Evolutionary conservation across 92 coral and sea anemone genomes (phyloP).

Genomic region (Plumapathes pennacea): DNA sequence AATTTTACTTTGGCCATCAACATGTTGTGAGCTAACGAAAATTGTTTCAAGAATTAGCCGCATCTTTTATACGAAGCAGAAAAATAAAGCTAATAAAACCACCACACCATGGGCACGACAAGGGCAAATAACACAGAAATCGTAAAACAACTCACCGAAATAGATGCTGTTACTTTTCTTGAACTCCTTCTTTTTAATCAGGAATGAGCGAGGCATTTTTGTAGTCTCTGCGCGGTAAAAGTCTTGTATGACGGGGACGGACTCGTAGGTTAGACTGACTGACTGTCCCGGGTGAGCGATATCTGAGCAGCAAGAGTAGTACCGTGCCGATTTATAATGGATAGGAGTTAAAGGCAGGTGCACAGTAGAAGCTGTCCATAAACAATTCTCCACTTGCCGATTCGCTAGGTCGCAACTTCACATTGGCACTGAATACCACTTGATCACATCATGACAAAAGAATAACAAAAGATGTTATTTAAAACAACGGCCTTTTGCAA

Average conservation of each 20-base stretch:
- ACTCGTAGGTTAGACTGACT: neutral
- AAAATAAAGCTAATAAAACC: neutral
- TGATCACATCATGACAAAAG: slow-evolving; percentile 73
- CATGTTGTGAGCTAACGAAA: too few relatives aligned
- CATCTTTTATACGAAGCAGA: neutral
- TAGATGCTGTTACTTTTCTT: slow-evolving; percentile 78
- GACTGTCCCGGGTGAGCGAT: neutral
- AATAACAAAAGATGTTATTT: slow-evolving; percentile 59
- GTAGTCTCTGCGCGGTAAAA: slow-evolving; percentile 4
- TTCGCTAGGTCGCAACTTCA: slow-evolving; percentile 41
- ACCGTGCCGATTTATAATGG: slow-evolving; percentile 9
- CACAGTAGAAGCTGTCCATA: slow-evolving; percentile 13
- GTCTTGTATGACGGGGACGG: slow-evolving; percentile 21
- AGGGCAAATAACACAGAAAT: neutral
- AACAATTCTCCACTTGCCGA: slow-evolving; percentile 86
- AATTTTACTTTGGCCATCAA: too few relatives aligned
- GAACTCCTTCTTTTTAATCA: slow-evolving; percentile 95
- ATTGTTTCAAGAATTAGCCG: neutral
- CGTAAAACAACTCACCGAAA: slow-evolving; percentile 69
- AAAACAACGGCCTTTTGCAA: slow-evolving; percentile 62
- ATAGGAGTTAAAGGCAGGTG: slow-evolving; percentile 46
- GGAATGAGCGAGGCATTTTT: slow-evolving; percentile 97
- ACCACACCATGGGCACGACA: neutral
- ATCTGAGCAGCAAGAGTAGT: slow-evolving; percentile 11
- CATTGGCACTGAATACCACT: slow-evolving; percentile 59